A percentile compares a stretch with the other conserved stretches of the same genome.
Evolutionary conservation across 2,888 invertebrate genomes (phyloP).

Genomic region (Oxycera nigricornis): DNA sequence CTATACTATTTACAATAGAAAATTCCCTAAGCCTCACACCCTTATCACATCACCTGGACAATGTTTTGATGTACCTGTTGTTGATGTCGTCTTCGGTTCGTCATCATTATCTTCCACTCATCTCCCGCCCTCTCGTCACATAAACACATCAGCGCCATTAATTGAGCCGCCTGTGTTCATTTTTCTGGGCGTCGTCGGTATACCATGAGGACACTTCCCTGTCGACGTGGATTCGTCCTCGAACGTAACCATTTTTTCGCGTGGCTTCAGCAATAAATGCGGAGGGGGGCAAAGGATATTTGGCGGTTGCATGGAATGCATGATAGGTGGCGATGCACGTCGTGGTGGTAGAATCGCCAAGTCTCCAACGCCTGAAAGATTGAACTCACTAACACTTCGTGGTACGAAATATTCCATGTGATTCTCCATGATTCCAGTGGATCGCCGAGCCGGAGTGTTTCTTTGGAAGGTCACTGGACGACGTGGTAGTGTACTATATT

Average conservation of each 20-base stretch:
- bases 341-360: slow-evolving; percentile 64
- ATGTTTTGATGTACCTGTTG: slow-evolving; percentile 46
- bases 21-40: slow-evolving; percentile 52
- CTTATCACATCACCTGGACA: slow-evolving; percentile 61
- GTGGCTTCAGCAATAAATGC: slow-evolving; percentile 63
- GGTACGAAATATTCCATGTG: slow-evolving; percentile 85
- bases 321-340: slow-evolving; percentile 58
- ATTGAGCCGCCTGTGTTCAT: slow-evolving; percentile 65
- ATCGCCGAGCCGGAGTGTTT: slow-evolving; percentile 71
- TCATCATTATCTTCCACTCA: slow-evolving; percentile 51
- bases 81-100: slow-evolving; percentile 50
- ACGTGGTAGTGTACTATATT: slow-evolving; percentile 68
- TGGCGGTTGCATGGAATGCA: slow-evolving; percentile 56
- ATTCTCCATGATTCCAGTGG: slow-evolving; percentile 68
- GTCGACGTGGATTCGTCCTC: slow-evolving; percentile 68
- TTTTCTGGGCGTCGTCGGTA: slow-evolving; percentile 61
- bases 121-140: slow-evolving; percentile 70
- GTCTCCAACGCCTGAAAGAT: slow-evolving; percentile 72
- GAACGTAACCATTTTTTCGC: slow-evolving; percentile 82
- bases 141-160: slow-evolving; percentile 78
- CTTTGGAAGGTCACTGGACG: slow-evolving; percentile 67
- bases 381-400: slow-evolving; percentile 83
- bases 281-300: slow-evolving; percentile 53
- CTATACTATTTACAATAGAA: not conserved
- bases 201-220: slow-evolving; percentile 61